phyloP scores from a whole-genome alignment of 2,888 invertebrate species.

The Rotaria socialis region DNA sequence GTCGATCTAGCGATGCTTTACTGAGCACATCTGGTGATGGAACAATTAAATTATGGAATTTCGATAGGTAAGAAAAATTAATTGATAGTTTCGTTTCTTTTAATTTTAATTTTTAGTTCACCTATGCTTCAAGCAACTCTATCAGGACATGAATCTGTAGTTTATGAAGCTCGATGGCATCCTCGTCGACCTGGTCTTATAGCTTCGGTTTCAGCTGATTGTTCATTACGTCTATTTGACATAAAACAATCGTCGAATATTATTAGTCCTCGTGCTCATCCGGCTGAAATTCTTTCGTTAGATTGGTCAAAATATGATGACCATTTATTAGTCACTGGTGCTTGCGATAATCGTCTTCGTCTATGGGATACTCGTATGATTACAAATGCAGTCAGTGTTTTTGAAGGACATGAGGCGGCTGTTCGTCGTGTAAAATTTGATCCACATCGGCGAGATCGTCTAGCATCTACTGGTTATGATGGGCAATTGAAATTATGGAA shows the following conservation, averaged over 20 bases:
- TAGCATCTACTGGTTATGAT: slow-evolving; percentile 6
- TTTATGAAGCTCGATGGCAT: slow-evolving; percentile 22
- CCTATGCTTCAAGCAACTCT: background rate
- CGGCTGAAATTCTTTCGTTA: background rate
- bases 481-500: background rate
- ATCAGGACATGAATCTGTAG: background rate
- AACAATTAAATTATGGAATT: slow-evolving; percentile 31
- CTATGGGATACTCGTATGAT: slow-evolving; percentile 32
- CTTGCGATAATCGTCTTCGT: slow-evolving; percentile 33
- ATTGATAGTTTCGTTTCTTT: too few relatives aligned
- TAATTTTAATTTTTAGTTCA: background rate
- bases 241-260: background rate
- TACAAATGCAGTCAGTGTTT: background rate
- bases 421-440: slow-evolving; percentile 16
- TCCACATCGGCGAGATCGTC: background rate
- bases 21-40: background rate
- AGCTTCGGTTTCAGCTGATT: slow-evolving; percentile 14
- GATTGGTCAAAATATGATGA: slow-evolving; percentile 34
- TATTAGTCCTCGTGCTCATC: background rate
- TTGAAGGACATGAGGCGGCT: slow-evolving; percentile 1
- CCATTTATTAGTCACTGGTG: slow-evolving; percentile 21
- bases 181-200: slow-evolving; percentile 9
- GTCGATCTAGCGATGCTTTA: slow-evolving; percentile 3
- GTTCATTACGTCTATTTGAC: slow-evolving; percentile 2
- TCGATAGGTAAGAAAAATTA: background rate